Conservation (phyloP, 1,140 invertebrate genomes). For the Bicyclus anynana region DNA sequence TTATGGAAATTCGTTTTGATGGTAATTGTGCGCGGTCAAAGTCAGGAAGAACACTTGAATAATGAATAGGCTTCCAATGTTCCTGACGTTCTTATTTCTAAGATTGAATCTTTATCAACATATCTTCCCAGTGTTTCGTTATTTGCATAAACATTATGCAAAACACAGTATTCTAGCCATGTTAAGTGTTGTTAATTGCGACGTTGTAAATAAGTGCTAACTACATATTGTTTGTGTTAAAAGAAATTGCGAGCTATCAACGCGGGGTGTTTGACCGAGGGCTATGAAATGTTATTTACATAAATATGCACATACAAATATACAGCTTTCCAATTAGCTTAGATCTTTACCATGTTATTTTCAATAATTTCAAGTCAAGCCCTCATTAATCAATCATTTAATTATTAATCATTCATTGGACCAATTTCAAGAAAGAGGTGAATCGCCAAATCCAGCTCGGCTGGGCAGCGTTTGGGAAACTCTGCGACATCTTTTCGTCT, state of each 20-base stretch:
- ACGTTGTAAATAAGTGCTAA: slow-evolving; percentile 21
- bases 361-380: too few species aligned
- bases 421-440: too few species aligned
- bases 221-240: slow-evolving; percentile 18
- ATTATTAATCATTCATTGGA: too few species aligned
- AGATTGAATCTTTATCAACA: slow-evolving; percentile 30
- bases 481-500: too few species aligned
- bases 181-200: slow-evolving; percentile 23
- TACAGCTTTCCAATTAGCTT: too few species aligned
- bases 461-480: too few species aligned
- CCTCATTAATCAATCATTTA: too few species aligned
- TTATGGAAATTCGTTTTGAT: not conserved
- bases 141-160: slow-evolving; percentile 42
- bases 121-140: slow-evolving; percentile 38
- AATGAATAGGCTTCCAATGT: slow-evolving; percentile 24
- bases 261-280: slow-evolving; percentile 10
- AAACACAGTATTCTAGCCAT: slow-evolving; percentile 14
- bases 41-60: slow-evolving; percentile 35
- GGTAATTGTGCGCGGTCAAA: not conserved
- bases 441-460: too few species aligned
- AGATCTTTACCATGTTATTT: too few species aligned
- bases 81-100: not conserved
- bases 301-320: not conserved
- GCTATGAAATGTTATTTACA: slow-evolving; percentile 7
- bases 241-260: slow-evolving; percentile 13